Conservation (phyloP, 2,888 invertebrate genomes). For the Mesorhabditis spiculigera region DNA sequence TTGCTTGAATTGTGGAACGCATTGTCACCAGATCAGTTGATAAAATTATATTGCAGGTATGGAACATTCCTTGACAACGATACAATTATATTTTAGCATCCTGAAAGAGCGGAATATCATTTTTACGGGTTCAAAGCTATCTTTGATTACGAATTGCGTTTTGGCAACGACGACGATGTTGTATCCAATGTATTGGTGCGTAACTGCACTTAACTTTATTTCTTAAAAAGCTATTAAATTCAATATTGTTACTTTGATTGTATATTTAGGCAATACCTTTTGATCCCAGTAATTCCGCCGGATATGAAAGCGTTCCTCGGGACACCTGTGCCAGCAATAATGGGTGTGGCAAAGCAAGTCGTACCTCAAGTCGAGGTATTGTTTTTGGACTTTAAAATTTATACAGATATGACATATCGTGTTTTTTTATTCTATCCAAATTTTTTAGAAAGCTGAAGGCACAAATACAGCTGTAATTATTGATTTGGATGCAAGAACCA, state of each 20-base stretch:
- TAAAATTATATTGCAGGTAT: slow-evolving; percentile 81
- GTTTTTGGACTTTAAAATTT: slow-evolving; percentile 26
- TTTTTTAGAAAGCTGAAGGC: slow-evolving; percentile 63
- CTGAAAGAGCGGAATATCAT: slow-evolving; percentile 88
- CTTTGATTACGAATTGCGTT: slow-evolving; percentile 76
- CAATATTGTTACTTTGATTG: not conserved
- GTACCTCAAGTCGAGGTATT: slow-evolving; percentile 60
- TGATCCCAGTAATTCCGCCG: slow-evolving; percentile 23
- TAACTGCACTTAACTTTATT: not conserved
- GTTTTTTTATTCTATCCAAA: not conserved
- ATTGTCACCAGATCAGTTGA: slow-evolving; percentile 87
- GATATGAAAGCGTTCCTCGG: slow-evolving; percentile 44
- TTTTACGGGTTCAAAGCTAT: slow-evolving; percentile 83
- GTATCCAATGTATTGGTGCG: slow-evolving; percentile 92
- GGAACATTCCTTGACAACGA: not conserved
- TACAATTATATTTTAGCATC: slow-evolving; percentile 67
- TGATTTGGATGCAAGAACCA: slow-evolving; percentile 83
- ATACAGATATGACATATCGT: slow-evolving; percentile 14
- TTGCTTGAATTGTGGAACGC: slow-evolving; percentile 96
- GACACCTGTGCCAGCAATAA: slow-evolving; percentile 98
- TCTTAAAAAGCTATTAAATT: slow-evolving; percentile 19
- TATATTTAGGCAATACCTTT: slow-evolving; percentile 37
- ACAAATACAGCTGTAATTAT: slow-evolving; percentile 89
- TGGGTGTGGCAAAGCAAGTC: slow-evolving; percentile 84
- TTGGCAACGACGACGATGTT: slow-evolving; percentile 90